Evolutionary conservation across 2,888 invertebrate genomes (phyloP).

Genomic region (Aphidoletes aphidimyza): DNA sequence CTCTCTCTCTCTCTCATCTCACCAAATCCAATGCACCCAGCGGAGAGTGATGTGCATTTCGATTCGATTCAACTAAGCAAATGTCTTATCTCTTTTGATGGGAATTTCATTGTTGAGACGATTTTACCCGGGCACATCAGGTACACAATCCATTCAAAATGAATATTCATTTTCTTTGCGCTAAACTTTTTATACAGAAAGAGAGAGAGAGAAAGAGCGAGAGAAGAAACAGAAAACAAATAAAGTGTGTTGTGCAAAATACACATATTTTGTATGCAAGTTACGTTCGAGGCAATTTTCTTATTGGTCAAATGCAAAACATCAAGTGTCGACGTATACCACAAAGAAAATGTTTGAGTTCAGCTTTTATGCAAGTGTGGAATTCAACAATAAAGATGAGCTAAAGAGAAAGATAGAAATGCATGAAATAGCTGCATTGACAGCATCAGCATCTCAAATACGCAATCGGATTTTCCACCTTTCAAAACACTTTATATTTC

Average conservation of each 20-base stretch:
- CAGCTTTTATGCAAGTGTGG: no score
- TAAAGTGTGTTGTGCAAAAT: background rate
- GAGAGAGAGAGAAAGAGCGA: no score
- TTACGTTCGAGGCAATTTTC: conserved; percentile 2
- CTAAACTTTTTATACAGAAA: background rate
- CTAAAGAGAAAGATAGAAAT: background rate
- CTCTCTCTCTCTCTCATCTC: background rate
- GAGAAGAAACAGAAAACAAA: no score
- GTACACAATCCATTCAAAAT: background rate
- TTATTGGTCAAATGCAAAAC: conserved; percentile 4
- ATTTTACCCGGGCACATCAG: background rate
- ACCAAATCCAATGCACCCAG: no score
- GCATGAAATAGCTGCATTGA: no score
- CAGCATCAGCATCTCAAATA: background rate
- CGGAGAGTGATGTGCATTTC: background rate
- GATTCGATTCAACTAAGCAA: background rate
- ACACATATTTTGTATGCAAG: background rate
- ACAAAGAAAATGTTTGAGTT: background rate
- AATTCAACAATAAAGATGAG: no score
- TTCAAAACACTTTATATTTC: background rate
- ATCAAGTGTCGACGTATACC: background rate
- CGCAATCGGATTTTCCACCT: background rate
- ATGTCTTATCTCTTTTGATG: conserved; percentile 25
- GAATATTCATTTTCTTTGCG: conserved; percentile 48
- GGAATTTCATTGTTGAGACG: background rate